Evolutionary conservation across 2,888 invertebrate species (phyloP), one percentile per base, ranked within the genome.

Genomic region (Sarcophaga carnaria): DNA sequence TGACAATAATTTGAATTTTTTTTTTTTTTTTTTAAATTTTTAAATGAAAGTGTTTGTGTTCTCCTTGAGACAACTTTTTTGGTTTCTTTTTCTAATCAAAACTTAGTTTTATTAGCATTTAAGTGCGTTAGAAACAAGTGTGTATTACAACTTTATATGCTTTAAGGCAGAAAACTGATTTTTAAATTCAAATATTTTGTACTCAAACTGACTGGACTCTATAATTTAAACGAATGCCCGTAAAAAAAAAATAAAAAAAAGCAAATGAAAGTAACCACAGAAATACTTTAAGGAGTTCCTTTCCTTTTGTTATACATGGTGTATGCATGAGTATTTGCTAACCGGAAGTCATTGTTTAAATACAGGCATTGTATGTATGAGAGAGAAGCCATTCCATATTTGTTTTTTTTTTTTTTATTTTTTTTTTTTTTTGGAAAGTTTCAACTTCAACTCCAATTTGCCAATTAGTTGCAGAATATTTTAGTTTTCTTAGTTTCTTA

Each of bases 401-500:
- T 66, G 37, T 27, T 70, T 17, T 3, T 14, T 54, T 14, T 63
- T 62, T 59, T 59, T 2, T 37, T 71, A 37, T 45, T 59, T 20
- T 27, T 70, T 17, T 3, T 14, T 54, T 14, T 63, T 62, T 59
- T 59, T 2, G 4, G 49, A 17, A 79, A 71, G 22, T 64, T 37
- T 10, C 37, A 27, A 54, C 62, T 69, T 67, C 63, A 25, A 74
- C 66, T 67, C 67, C 27, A 81, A 75, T 67, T 75, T 81, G 49
- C 47, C 75, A 81, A 75, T 81, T 81, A 69, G 54, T 69, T 8
- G 62, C 11, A 49, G 27, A 67, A 20, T 74, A 37, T 37, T 37
- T 37, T 37, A 2, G 37, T 37, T 37, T 1, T 75, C 62, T 60
- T 11, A 12, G 27, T 49, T 49, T 49, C 10, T 8, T 25, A 37